Percentiles rank a stretch among this genome's conserved stretches.
Evolutionary conservation across 2,797 vertebrate genomes (phyloP).

Genomic region (Anguilla megastoma): DNA sequence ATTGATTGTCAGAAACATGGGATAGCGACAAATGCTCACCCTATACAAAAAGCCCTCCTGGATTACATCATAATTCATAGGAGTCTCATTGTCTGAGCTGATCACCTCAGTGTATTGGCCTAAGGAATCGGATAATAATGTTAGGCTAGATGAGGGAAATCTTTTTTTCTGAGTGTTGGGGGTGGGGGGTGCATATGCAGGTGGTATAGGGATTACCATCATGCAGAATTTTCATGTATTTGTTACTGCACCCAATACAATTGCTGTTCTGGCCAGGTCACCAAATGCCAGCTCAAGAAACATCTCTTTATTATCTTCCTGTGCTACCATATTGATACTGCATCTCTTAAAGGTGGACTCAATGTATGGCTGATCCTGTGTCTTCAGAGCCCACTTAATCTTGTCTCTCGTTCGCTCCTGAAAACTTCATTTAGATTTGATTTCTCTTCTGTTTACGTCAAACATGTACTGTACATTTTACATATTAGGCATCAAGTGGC

Average conservation of each 20-base stretch:
- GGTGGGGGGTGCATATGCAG: not conserved
- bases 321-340: not conserved
- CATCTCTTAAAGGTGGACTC: not conserved
- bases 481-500: not conserved
- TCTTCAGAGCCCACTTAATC: not conserved
- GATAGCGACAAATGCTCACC: not conserved
- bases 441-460: not conserved
- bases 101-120: not conserved
- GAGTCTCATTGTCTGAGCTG: not conserved
- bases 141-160: not conserved
- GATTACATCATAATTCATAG: not conserved
- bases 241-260: not conserved
- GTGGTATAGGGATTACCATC: not conserved
- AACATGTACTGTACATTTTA: slow-evolving; percentile 1
- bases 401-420: not conserved
- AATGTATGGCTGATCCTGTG: not conserved
- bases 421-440: not conserved
- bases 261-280: not conserved
- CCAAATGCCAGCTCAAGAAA: not conserved
- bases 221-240: not conserved
- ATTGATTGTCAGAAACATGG: not conserved
- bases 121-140: not conserved
- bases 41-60: not conserved
- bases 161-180: not conserved
- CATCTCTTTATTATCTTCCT: not conserved